These are phyloP conservation scores for Macrophya alboannulata DNA, from an alignment of 2,888 invertebrate genomes.

Conservation along the genomic window DNA sequence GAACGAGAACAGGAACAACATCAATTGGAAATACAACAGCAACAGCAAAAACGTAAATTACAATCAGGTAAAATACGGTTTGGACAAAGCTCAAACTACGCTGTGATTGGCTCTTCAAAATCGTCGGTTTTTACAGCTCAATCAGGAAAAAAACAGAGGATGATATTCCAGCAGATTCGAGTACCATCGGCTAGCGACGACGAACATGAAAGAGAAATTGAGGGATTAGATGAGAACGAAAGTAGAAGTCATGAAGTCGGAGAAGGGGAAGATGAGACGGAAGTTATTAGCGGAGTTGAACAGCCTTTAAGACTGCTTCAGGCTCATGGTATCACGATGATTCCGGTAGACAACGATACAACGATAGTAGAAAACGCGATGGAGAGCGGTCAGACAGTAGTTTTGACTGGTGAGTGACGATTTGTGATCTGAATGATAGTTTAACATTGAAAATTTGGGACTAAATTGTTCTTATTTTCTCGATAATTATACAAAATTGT, in stretches of 20 bases:
- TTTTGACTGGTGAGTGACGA: constrained; percentile 85
- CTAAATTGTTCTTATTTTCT: background rate
- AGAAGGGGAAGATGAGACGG: constrained; percentile 61
- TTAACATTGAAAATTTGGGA: background rate
- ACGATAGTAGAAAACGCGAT: constrained; percentile 90
- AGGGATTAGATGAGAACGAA: constrained; percentile 63
- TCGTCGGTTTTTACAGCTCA: constrained; percentile 54
- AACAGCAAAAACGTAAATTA: constrained; percentile 66
- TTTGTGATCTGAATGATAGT: constrained; percentile 44
- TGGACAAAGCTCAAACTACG: constrained; percentile 4
- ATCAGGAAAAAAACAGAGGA: constrained; percentile 72
- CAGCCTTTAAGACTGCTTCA: constrained; percentile 87
- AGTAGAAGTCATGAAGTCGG: constrained; percentile 69
- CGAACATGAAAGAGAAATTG: constrained; percentile 71
- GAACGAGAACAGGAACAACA: constrained; percentile 71
- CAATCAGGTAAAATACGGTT: constrained; percentile 51
- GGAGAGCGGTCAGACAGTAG: constrained; percentile 92
- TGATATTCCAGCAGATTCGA: constrained; percentile 76
- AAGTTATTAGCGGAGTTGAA: constrained; percentile 67
- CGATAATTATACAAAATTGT: constrained; percentile 26
- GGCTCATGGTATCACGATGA: constrained; percentile 93
- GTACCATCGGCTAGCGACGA: constrained; percentile 70
- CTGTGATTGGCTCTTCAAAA: constrained; percentile 3
- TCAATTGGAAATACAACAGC: constrained; percentile 69
- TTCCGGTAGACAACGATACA: constrained; percentile 88